phyloP scores from a whole-genome alignment of 2,888 invertebrate species.

The Dolichomitus sp. region DNA sequence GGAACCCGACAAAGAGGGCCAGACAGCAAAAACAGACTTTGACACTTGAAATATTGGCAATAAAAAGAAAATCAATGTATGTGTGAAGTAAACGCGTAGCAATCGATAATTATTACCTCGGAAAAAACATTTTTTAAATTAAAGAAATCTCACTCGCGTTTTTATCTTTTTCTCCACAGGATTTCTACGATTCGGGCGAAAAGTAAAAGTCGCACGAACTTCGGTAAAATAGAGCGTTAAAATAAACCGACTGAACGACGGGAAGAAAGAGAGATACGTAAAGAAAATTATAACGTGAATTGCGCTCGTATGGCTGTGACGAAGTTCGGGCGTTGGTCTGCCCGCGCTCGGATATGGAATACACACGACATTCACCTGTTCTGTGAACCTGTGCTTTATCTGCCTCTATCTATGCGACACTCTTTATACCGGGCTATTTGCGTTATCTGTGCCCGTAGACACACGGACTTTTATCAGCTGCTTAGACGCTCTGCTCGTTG shows the following conservation, averaged over 20 bases:
- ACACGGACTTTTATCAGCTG: slow-evolving; percentile 85
- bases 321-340: slow-evolving; percentile 82
- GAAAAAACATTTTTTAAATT: background rate
- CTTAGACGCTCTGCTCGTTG: slow-evolving; percentile 82
- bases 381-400: slow-evolving; percentile 83
- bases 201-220: slow-evolving; percentile 9
- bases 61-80: slow-evolving; percentile 11
- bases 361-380: slow-evolving; percentile 82
- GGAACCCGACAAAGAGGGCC: slow-evolving; percentile 22
- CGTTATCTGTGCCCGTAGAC: slow-evolving; percentile 83
- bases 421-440: slow-evolving; percentile 82
- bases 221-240: background rate
- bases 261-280: background rate
- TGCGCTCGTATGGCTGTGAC: slow-evolving; percentile 57
- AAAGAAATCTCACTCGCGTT: slow-evolving; percentile 40
- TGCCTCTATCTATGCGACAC: slow-evolving; percentile 83
- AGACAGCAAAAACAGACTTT: slow-evolving; percentile 27
- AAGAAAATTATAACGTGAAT: slow-evolving; percentile 40
- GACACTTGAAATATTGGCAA: slow-evolving; percentile 10
- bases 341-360: slow-evolving; percentile 61
- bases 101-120: slow-evolving; percentile 5
- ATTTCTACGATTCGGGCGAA: slow-evolving; percentile 18
- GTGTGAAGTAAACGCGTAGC: background rate
- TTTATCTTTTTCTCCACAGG: background rate
- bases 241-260: background rate